Conservation (phyloP, 1,140 invertebrate species). For the Cyclargus thomasi region DNA sequence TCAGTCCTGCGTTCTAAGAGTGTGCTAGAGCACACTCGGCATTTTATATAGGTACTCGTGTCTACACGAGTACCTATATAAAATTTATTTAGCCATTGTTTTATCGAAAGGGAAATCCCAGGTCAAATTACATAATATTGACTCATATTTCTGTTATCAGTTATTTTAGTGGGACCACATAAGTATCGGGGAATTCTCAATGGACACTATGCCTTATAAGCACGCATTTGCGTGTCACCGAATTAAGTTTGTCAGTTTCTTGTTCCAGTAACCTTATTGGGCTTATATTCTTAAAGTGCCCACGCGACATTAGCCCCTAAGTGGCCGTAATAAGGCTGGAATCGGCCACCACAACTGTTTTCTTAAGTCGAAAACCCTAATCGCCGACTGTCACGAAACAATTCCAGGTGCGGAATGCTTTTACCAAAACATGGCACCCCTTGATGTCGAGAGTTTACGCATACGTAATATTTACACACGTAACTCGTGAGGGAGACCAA, state of each 20-base stretch:
- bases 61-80: too few species aligned
- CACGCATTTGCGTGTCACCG: conserved; percentile 33
- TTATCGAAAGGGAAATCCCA: too few species aligned
- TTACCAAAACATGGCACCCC: conserved; percentile 33
- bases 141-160: background rate
- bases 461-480: background rate
- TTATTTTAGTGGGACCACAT: background rate
- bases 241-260: conserved; percentile 45
- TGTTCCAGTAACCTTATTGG: conserved; percentile 54
- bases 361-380: conserved; percentile 38
- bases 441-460: conserved; percentile 4
- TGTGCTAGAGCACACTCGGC: too few species aligned
- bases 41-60: too few species aligned
- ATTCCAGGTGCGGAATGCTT: conserved; percentile 58
- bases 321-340: conserved; percentile 16
- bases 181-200: background rate
- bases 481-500: too few species aligned
- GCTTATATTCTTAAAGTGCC: conserved; percentile 7
- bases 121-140: too few species aligned
- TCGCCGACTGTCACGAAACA: conserved; percentile 52
- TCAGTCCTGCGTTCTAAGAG: too few species aligned
- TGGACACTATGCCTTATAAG: conserved; percentile 1
- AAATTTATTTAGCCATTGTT: too few species aligned
- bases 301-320: conserved; percentile 14
- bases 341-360: background rate